phyloP scores from a whole-genome alignment of 1,140 invertebrate species.

The Diabrotica virgifera region DNA sequence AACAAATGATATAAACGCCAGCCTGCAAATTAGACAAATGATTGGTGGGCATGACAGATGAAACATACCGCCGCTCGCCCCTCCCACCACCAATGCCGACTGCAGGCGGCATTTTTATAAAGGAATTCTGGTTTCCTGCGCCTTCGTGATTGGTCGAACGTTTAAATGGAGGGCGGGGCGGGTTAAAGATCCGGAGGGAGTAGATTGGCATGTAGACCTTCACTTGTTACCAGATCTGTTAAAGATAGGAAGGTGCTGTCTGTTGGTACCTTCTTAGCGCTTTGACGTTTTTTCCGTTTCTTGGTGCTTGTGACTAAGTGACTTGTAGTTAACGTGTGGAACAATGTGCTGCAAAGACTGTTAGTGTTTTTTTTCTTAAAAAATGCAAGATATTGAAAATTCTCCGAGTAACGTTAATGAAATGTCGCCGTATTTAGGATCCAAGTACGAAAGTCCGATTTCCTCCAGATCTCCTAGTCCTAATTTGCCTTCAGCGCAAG shows the following conservation, averaged over 20 bases:
- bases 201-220: constrained; percentile 38
- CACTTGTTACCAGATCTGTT: constrained; percentile 46
- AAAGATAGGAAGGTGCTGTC: constrained; percentile 40
- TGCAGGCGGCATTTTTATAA: constrained; percentile 31
- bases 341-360: constrained; percentile 9
- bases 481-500: neutral
- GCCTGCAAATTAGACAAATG: constrained; percentile 41
- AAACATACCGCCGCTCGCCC: constrained; percentile 24
- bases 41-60: constrained; percentile 37
- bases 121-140: constrained; percentile 28
- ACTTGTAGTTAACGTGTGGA: constrained; percentile 11
- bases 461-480: constrained; percentile 44
- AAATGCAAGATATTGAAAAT: constrained; percentile 46
- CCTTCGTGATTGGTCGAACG: constrained; percentile 25
- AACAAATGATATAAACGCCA: constrained; percentile 45
- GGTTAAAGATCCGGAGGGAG: constrained; percentile 28
- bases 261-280: constrained; percentile 15
- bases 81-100: constrained; percentile 33
- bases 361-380: constrained; percentile 23
- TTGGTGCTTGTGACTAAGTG: constrained; percentile 13
- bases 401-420: constrained; percentile 33
- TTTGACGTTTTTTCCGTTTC: constrained; percentile 14
- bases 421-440: constrained; percentile 45
- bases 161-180: constrained; percentile 28
- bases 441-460: constrained; percentile 44